Conservation (phyloP, 2,113 vertebrate species). For the Chaetodon trifascialis region DNA sequence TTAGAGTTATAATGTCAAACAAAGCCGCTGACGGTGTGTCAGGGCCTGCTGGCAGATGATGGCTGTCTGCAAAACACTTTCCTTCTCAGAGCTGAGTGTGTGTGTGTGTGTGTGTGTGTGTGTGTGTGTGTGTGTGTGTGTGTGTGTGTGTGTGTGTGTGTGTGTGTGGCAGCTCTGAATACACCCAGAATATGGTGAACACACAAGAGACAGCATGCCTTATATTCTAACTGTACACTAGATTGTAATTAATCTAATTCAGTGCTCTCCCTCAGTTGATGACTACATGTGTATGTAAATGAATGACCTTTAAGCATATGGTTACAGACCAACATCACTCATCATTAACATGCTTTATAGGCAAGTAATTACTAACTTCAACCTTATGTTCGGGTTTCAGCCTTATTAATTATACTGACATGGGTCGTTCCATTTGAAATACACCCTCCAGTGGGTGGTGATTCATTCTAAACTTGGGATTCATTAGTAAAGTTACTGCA, state of each 20-base stretch:
- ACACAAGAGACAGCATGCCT: background rate
- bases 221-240: conserved; percentile 1
- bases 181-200: background rate
- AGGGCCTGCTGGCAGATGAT: conserved; percentile 1
- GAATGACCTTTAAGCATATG: conserved; percentile 56
- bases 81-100: background rate
- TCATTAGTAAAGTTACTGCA: conserved; percentile 49
- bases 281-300: conserved; percentile 33
- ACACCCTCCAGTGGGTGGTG: conserved; percentile 27
- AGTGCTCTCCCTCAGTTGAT: conserved; percentile 10
- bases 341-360: conserved; percentile 59
- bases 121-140: background rate
- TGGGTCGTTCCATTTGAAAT: conserved; percentile 50
- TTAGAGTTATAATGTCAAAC: conserved; percentile 18
- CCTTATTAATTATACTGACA: conserved; percentile 55
- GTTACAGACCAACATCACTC: conserved; percentile 41
- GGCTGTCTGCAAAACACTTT: conserved; percentile 28
- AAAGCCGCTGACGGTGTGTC: conserved; percentile 16
- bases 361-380: conserved; percentile 52
- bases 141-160: background rate
- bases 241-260: conserved; percentile 33
- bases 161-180: background rate
- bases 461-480: conserved; percentile 40
- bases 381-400: conserved; percentile 48
- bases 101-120: background rate